Evolutionary conservation across 1,140 invertebrate genomes (phyloP).

Genomic region (Geopemphigus sp.): DNA sequence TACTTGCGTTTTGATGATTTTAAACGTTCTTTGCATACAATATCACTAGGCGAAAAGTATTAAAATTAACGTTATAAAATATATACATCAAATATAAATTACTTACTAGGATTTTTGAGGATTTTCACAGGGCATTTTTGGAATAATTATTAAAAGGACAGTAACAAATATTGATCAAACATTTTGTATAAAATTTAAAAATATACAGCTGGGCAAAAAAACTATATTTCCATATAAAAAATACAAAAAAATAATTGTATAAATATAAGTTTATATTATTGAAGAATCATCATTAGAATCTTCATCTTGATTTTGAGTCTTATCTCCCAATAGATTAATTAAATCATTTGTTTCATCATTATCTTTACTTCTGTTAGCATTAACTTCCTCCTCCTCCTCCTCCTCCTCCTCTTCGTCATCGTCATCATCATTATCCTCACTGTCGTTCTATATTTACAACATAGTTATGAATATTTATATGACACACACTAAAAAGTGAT

Average conservation of each 20-base stretch:
- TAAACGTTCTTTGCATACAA: slow-evolving; percentile 30
- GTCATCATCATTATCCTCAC: slow-evolving; percentile 42
- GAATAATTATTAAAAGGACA: not conserved
- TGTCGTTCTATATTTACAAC: slow-evolving; percentile 28
- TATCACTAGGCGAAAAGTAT: not conserved
- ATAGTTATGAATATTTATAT: not conserved
- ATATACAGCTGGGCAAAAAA: not conserved
- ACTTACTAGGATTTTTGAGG: slow-evolving; percentile 21
- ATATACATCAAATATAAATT: not conserved
- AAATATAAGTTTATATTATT: slow-evolving; percentile 39
- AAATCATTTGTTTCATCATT: slow-evolving; percentile 48
- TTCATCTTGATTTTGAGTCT: not conserved
- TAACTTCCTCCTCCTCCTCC: slow-evolving; percentile 3
- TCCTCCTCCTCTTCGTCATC: slow-evolving; percentile 22
- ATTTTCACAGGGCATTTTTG: slow-evolving; percentile 2
- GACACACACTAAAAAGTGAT: slow-evolving; percentile 4
- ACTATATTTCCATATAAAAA: too few relatives aligned
- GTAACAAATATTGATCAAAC: slow-evolving; percentile 41
- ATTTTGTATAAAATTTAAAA: not conserved
- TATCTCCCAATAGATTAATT: not conserved
- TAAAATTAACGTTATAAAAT: not conserved
- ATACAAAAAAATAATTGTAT: not conserved
- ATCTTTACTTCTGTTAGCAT: slow-evolving; percentile 34
- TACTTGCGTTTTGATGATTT: not conserved
- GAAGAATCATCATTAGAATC: slow-evolving; percentile 36